phyloP scores from a whole-genome alignment of 2,113 vertebrate genomes.

The Phalacrocorax brasilianus region DNA sequence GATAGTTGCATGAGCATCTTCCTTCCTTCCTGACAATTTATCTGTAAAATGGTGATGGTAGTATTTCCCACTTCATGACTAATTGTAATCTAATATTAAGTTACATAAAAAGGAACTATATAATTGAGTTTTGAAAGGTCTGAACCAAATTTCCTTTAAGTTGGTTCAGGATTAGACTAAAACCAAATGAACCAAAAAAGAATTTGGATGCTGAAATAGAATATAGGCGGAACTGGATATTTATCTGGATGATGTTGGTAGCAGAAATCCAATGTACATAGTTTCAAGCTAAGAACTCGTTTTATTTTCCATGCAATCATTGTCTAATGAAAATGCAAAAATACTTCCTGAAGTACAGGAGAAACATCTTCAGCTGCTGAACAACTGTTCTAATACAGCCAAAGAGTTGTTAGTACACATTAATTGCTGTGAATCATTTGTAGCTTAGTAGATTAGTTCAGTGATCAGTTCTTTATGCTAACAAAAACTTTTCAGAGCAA shows the following conservation, averaged over 20 bases:
- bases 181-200: neutral
- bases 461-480: neutral
- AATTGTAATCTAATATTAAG: neutral
- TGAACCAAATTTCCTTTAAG: neutral
- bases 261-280: neutral
- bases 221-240: neutral
- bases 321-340: neutral
- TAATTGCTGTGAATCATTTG: neutral
- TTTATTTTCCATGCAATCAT: neutral
- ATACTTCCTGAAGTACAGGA: neutral
- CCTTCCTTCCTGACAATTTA: neutral
- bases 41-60: neutral
- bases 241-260: neutral
- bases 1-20: neutral
- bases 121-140: neutral
- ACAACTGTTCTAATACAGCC: neutral
- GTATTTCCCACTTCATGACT: neutral
- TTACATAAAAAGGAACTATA: neutral
- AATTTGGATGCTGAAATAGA: neutral
- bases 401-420: neutral
- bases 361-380: neutral
- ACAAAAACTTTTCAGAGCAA: neutral
- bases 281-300: neutral
- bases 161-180: neutral
- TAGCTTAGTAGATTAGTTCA: neutral